These are phyloP conservation scores for Latrodectus elegans DNA, from an alignment of 2,888 invertebrate genomes.

Conservation along the genomic window DNA sequence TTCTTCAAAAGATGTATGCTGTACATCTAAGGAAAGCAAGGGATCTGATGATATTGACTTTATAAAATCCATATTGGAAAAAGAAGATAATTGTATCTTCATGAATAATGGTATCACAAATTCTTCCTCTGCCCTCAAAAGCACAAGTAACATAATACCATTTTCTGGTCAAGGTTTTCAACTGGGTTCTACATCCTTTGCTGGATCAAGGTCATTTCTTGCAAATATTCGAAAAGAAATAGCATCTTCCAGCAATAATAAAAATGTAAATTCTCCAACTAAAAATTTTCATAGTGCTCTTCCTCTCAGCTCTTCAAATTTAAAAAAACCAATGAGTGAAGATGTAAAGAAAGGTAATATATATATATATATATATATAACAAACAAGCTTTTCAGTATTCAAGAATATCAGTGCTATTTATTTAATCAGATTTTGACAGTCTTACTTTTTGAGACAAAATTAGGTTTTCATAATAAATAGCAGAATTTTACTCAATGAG, in stretches of 20 bases:
- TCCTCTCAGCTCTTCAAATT: too few species aligned
- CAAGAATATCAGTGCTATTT: too few species aligned
- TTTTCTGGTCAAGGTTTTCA: slow-evolving; percentile 47
- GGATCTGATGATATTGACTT: slow-evolving; percentile 3
- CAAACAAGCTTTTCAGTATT: too few species aligned
- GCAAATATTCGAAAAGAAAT: slow-evolving; percentile 32
- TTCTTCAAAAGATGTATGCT: not conserved
- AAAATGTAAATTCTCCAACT: not conserved
- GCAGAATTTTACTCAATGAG: too few species aligned
- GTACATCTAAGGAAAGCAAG: slow-evolving; percentile 12
- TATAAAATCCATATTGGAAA: slow-evolving; percentile 19
- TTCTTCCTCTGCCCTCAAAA: not conserved
- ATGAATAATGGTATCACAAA: not conserved
- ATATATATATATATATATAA: too few species aligned
- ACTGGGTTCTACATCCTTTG: slow-evolving; percentile 34
- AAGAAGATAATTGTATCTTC: slow-evolving; percentile 38
- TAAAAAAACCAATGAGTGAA: too few species aligned
- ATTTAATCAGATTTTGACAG: too few species aligned
- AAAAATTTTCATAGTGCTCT: too few species aligned
- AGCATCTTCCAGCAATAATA: not conserved
- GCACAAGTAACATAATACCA: not conserved
- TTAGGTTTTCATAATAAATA: too few species aligned
- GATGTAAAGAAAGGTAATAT: too few species aligned
- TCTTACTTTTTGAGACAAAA: too few species aligned
- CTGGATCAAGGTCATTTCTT: slow-evolving; percentile 14